A percentile compares a stretch with the other conserved stretches of the same genome.
Conservation (phyloP, 2,113 vertebrate genomes). For the Lasiurus cinereus region DNA sequence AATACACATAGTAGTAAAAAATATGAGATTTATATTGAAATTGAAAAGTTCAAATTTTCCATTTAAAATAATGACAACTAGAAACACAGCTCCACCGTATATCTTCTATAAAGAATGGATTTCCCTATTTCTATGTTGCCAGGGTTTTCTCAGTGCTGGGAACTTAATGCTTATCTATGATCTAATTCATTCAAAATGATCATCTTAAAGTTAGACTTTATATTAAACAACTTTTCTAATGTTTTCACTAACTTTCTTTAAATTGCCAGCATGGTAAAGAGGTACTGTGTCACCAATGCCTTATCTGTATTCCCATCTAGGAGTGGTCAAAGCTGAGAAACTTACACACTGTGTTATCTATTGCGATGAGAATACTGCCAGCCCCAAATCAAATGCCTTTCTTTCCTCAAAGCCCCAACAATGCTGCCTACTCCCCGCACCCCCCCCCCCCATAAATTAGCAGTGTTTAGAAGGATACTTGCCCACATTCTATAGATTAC, state of each 20-base stretch:
- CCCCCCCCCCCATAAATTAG: conserved; percentile 78
- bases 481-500: conserved; percentile 64
- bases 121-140: not conserved
- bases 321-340: conserved; percentile 27
- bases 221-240: not conserved
- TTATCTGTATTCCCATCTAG: conserved; percentile 62
- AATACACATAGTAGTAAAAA: not conserved
- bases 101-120: not conserved
- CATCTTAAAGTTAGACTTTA: not conserved
- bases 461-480: conserved; percentile 62
- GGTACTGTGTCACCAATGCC: conserved; percentile 36
- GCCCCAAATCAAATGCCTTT: conserved; percentile 74
- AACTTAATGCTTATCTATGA: conserved; percentile 19
- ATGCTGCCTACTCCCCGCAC: not conserved
- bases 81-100: not conserved
- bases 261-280: conserved; percentile 64
- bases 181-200: conserved; percentile 27
- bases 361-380: conserved; percentile 34
- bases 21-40: conserved; percentile 25
- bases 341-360: conserved; percentile 68
- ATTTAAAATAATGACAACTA: not conserved
- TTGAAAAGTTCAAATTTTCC: not conserved
- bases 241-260: conserved; percentile 65
- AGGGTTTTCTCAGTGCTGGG: not conserved
- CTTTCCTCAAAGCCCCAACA: conserved; percentile 65